A percentile compares a stretch with the other conserved stretches of the same genome.
These are phyloP conservation scores for Plotosus lineatus DNA, from an alignment of 2,113 vertebrate genomes.

Conservation along the genomic window DNA sequence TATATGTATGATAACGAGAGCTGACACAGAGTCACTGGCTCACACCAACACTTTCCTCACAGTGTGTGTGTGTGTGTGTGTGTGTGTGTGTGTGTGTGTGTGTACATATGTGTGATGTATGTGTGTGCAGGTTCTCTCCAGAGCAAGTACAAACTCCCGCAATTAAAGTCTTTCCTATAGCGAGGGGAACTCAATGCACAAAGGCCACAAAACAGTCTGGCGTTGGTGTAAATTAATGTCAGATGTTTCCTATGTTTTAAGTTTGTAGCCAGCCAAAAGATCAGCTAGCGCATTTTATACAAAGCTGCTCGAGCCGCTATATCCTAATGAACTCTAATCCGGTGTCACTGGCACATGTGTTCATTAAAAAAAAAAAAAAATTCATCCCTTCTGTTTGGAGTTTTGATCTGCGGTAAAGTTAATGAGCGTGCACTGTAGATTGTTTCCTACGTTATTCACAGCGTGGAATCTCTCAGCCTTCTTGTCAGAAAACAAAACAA, in stretches of 20 bases:
- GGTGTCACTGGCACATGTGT: background rate
- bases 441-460: background rate
- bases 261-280: conserved; percentile 10
- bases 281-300: background rate
- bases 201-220: background rate
- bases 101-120: background rate
- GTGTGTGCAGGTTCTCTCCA: background rate
- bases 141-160: background rate
- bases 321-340: background rate
- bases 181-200: background rate
- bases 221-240: conserved; percentile 8
- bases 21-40: conserved; percentile 68
- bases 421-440: background rate
- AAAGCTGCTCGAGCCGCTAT: background rate
- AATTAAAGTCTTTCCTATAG: conserved; percentile 20
- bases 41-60: conserved; percentile 66
- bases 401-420: background rate
- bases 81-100: conserved; percentile 49
- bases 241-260: background rate
- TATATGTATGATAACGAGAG: conserved; percentile 72
- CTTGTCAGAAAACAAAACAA: background rate
- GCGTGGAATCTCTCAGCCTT: no score
- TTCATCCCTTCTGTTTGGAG: background rate
- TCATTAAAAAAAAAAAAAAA: background rate
- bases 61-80: conserved; percentile 47